A percentile compares a stretch with the other conserved stretches of the same genome.
Evolutionary conservation across 1,140 invertebrate species (phyloP).

Genomic region (Ceratitis capitata): DNA sequence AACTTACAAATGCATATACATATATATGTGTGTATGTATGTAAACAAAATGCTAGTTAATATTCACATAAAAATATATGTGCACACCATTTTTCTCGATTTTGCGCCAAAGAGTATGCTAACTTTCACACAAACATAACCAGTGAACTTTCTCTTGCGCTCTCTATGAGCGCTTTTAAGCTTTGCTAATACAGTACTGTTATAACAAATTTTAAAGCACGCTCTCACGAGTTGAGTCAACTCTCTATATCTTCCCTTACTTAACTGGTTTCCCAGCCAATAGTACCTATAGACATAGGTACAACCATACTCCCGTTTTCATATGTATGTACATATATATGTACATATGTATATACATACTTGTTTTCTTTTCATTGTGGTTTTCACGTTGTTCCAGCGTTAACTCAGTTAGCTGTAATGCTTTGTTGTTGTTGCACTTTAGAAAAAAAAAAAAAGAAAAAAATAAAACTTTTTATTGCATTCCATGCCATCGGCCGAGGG

Average conservation of each 20-base stretch:
- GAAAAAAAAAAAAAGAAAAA: too few relatives aligned
- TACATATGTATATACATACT: not conserved
- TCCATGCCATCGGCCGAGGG: slow-evolving; percentile 51
- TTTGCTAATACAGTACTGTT: not conserved
- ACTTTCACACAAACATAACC: not conserved
- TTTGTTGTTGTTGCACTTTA: not conserved
- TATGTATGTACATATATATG: not conserved
- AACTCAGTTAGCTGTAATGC: not conserved
- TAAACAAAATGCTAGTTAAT: too few relatives aligned
- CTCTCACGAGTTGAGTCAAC: not conserved
- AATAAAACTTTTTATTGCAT: slow-evolving; percentile 4
- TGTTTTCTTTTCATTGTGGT: not conserved
- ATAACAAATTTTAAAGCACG: not conserved
- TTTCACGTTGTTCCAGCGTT: not conserved
- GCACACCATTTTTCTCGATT: not conserved
- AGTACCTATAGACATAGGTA: too few relatives aligned
- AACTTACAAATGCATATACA: not conserved
- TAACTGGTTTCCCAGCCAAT: not conserved
- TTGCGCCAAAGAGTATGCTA: not conserved
- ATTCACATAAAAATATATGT: not conserved
- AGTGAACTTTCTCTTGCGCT: not conserved
- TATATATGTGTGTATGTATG: not conserved
- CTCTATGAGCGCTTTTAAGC: not conserved
- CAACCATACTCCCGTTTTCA: too few relatives aligned
- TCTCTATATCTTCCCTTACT: not conserved